Conservation (phyloP, 2,888 invertebrate species). For the Euphydryas editha region DNA sequence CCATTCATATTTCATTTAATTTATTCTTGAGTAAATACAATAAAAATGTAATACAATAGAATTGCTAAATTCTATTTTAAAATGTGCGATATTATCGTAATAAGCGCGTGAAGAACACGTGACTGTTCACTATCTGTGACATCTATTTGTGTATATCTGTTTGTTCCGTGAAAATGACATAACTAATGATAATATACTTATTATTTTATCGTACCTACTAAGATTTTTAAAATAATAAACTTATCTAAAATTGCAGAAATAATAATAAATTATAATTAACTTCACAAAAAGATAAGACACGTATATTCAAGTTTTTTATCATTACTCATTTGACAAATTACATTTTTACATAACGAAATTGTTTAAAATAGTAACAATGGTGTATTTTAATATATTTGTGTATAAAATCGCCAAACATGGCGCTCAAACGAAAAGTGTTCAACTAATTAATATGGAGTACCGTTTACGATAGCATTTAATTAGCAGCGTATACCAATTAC, state of each 20-base stretch:
- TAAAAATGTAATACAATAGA: no score
- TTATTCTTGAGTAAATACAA: no score
- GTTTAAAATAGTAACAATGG: neutral
- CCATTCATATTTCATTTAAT: no score
- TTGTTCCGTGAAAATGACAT: no score
- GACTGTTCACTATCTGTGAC: no score
- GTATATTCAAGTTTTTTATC: neutral
- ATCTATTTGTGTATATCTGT: no score
- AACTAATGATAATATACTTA: neutral
- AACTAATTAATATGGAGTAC: conserved; percentile 13
- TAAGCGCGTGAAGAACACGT: no score
- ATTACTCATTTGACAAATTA: neutral
- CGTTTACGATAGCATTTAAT: conserved; percentile 28
- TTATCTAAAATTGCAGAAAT: conserved; percentile 1
- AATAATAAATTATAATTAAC: neutral
- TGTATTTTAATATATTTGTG: neutral
- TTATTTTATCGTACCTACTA: neutral
- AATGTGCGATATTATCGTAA: no score
- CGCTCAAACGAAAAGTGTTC: conserved; percentile 4
- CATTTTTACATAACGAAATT: no score
- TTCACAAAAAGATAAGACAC: conserved; percentile 5
- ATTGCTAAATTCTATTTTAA: no score
- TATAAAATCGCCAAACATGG: neutral
- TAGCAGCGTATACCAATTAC: conserved; percentile 38
- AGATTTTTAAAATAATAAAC: neutral